These are phyloP conservation scores for Dryocosmus kuriphilus DNA, from an alignment of 2,888 invertebrate genomes.

Conservation along the genomic window DNA sequence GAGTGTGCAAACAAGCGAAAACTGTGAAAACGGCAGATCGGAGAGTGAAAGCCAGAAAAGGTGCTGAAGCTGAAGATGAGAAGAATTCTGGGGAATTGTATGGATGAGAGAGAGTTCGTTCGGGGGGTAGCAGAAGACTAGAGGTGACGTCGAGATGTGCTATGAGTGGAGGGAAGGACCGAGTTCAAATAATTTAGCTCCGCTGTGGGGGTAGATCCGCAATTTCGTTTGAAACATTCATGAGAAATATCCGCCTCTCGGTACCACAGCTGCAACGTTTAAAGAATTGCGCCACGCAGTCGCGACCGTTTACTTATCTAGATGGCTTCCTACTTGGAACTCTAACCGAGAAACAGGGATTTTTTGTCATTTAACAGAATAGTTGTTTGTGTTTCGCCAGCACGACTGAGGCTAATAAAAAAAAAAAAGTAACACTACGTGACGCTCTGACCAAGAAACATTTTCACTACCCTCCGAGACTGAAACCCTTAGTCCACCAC, in stretches of 20 bases:
- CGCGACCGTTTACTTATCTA: conserved; percentile 70
- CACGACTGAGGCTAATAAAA: conserved; percentile 20
- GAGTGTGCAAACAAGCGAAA: conserved; percentile 46
- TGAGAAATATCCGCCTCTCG: conserved; percentile 74
- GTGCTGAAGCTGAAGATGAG: conserved; percentile 34
- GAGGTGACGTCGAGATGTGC: conserved; percentile 9
- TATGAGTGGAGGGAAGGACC: conserved; percentile 43
- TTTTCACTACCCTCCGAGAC: conserved; percentile 27
- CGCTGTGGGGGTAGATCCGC: conserved; percentile 75
- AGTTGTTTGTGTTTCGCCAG: conserved; percentile 55
- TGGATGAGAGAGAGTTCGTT: conserved; percentile 45
- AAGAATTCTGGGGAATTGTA: conserved; percentile 33
- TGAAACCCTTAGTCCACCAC: not conserved
- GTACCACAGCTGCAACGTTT: conserved; percentile 69
- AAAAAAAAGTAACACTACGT: conserved; percentile 30
- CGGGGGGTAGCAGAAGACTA: conserved; percentile 43
- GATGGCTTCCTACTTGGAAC: conserved; percentile 65
- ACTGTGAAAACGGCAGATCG: conserved; percentile 31
- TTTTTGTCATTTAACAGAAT: conserved; percentile 65
- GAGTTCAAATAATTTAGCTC: conserved; percentile 73
- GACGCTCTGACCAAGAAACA: conserved; percentile 34
- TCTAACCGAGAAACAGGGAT: conserved; percentile 60
- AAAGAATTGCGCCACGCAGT: conserved; percentile 73
- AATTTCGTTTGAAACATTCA: conserved; percentile 77
- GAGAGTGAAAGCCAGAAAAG: conserved; percentile 41